Base-by-base conservation (phyloP, 2,888 invertebrate species). In the Spodoptera picta region DNA sequence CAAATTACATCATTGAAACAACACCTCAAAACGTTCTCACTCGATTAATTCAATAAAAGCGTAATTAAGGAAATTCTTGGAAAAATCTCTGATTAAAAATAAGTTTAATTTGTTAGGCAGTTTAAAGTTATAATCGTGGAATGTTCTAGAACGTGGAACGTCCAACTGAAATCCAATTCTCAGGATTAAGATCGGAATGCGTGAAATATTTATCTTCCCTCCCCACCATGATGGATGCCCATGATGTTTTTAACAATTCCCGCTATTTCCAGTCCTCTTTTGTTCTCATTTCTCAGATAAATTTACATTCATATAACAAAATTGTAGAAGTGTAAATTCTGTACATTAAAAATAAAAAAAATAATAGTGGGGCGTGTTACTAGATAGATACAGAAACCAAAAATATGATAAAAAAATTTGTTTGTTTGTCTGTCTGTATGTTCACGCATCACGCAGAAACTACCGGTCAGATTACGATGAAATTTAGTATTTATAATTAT, bases 131-230 rank as follows among this genome's bases (percentile, higher is more conserved):
- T 60, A 59, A 60, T 41, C 52, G 60, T 47, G 49, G 50, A 62
- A 44, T 44, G 1, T 41, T 52, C 46, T 42, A 60, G 57, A 36
- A 45, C 59, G 60, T 64, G 49, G 43, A 31, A 56, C 50, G 7
- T 56, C 45, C 52, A 48, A 47, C 64, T 56, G 60, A 45, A 63
- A 64, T 59, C 68, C 58, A 68, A 68, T 75, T 72, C 73, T 54
- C 58, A 58, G 12, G 58, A 63, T 73, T 71, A 63, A 51, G 55
- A 47, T 49, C 46, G 59, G 63, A 67, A 66, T 65, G 71, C 56
- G 75, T 57, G 52, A 57, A 71, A 67, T 62, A 75, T 67, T 75
- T 75, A 69, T 71, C 53, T 56, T 55, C 23, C 24, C 50, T 57
- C 48, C 52, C 24, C 49, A 64, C 44, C 63, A 45, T 60, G 59